These are phyloP conservation scores for Synanthedon andrenaeformis DNA, from an alignment of 2,888 invertebrate species.

Conservation along the genomic window DNA sequence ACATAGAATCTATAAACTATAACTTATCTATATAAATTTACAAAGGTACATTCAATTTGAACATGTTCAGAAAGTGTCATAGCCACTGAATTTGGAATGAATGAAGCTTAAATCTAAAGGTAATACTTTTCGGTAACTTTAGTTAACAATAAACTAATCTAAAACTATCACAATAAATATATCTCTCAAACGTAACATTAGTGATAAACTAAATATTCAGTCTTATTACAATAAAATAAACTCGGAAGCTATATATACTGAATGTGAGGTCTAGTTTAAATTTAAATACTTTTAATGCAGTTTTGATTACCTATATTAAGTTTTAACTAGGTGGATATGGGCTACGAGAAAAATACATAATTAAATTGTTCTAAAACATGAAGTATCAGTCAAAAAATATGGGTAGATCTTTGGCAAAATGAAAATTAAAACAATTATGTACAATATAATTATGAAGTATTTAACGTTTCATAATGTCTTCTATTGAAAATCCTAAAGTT, in stretches of 20 bases:
- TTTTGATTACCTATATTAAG: conserved; percentile 8
- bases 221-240: conserved; percentile 23
- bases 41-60: conserved; percentile 19
- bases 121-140: conserved; percentile 69
- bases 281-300: too few species aligned
- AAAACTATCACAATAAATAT: conserved; percentile 64
- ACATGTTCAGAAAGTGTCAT: conserved; percentile 36
- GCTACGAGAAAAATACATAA: not conserved
- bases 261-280: too few species aligned
- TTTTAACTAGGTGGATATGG: conserved; percentile 16
- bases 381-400: not conserved
- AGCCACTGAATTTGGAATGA: conserved; percentile 50
- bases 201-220: conserved; percentile 47
- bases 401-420: conserved; percentile 30
- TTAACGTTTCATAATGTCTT: conserved; percentile 87
- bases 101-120: conserved; percentile 40
- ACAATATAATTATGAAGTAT: not conserved
- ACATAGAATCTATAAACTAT: conserved; percentile 14
- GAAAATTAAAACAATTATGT: conserved; percentile 13
- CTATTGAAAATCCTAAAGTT: conserved; percentile 84
- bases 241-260: too few species aligned
- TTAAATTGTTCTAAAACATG: conserved; percentile 8
- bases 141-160: conserved; percentile 43
- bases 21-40: conserved; percentile 4
- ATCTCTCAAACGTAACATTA: conserved; percentile 59